Base-by-base conservation (phyloP, 2,113 vertebrate genomes). In the Gorsachius goisagi region DNA sequence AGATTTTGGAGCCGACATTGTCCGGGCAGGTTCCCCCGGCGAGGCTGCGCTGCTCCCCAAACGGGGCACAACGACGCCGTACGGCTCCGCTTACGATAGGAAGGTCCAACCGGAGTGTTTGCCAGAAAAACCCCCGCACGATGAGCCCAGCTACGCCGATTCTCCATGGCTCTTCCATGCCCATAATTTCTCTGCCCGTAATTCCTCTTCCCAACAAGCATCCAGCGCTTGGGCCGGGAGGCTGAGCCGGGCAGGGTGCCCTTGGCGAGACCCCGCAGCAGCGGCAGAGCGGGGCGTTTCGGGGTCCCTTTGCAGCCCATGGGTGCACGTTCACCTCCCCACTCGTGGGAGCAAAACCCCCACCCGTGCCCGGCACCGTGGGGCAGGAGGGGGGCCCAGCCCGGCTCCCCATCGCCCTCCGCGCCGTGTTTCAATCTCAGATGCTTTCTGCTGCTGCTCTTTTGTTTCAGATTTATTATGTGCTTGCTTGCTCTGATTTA, bases 261-360 rank as follows among this genome's bases (percentile, higher is more conserved):
- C 47, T 6, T 0, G 14, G 16, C 1, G 1, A 18, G 30, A 37
- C 22, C 56, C 80, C 6, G 1, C 23, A 13, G 35, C 39, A 7
- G 26, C 15, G 2, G 41, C 24, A 11, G 55, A 5, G 4, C 0
- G 8, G 53, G 58, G 45, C 2, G 0, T 15, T 76, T 33, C 0
- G 35, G 73, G 82, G n/a, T 19, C 5, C 1, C 0, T n/a, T 13
- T 26, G 32, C n/a, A n/a, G 37, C 71, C 45, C 2, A 0, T 8
- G 8, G 16, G 10, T 0, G 9, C 2, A 72, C 7, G 2, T 75
- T 67, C 13, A 5, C 20, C 12, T 49, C 78, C 15, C 33, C 3
- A 3, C 9, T 0, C 2, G 1, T 12, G 37, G 81, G 20, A 68
- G 4, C 50, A 21, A 26, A 5, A 35, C 32, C 26, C 32, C 27